Evolutionary conservation across 1,140 invertebrate genomes (phyloP).

Genomic region (Drosophila novamexicana): DNA sequence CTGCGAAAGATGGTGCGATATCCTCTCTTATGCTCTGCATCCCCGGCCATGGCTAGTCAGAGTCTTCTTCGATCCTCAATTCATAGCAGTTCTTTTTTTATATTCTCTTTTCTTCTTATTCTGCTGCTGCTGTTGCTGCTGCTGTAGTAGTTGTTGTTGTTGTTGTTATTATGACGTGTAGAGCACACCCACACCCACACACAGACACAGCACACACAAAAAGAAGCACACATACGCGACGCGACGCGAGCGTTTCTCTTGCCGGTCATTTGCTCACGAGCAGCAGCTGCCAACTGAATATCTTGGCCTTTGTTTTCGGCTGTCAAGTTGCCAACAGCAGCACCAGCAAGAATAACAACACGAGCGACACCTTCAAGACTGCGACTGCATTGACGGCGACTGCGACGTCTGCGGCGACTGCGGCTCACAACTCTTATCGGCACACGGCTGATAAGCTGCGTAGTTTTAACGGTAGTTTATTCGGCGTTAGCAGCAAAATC

Average conservation of each 20-base stretch:
- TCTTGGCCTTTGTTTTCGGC: slow-evolving; percentile 48
- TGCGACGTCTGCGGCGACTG: not conserved
- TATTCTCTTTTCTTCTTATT: not conserved
- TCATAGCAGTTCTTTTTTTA: slow-evolving; percentile 24
- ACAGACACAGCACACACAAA: slow-evolving; percentile 5
- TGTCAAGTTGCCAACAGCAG: slow-evolving; percentile 25
- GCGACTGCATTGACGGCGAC: not conserved
- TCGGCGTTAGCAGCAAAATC: slow-evolving; percentile 24
- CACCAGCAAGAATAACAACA: slow-evolving; percentile 20
- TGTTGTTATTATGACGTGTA: slow-evolving; percentile 13
- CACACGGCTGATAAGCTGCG: slow-evolving; percentile 38
- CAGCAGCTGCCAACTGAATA: slow-evolving; percentile 45
- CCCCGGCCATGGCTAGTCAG: slow-evolving; percentile 57
- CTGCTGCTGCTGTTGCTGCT: not conserved
- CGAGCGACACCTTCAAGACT: slow-evolving; percentile 25
- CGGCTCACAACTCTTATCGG: slow-evolving; percentile 23
- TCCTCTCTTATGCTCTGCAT: slow-evolving; percentile 61
- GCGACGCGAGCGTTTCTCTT: slow-evolving; percentile 10
- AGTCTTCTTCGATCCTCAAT: slow-evolving; percentile 6
- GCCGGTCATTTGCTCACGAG: slow-evolving; percentile 30
- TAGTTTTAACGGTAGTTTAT: slow-evolving; percentile 31
- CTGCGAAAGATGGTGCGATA: slow-evolving; percentile 76
- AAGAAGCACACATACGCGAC: not conserved
- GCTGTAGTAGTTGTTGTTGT: slow-evolving; percentile 1
- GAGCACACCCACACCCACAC: slow-evolving; percentile 5